These are phyloP conservation scores for Hystrix cristata DNA, from an alignment of 2,113 vertebrate genomes.

Conservation along the genomic window DNA sequence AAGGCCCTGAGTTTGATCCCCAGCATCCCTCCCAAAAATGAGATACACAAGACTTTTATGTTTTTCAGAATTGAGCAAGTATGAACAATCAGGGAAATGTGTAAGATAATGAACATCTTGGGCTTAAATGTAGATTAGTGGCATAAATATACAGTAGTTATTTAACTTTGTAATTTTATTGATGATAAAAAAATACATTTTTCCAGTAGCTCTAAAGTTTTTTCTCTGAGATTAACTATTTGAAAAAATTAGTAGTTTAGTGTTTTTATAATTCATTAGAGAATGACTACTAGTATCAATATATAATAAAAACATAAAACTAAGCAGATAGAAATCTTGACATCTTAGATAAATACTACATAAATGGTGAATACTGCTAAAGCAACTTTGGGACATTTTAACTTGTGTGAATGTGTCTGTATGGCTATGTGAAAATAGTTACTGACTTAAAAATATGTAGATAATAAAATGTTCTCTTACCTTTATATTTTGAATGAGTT, in stretches of 20 bases:
- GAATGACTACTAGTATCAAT: neutral
- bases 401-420: neutral
- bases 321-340: conserved; percentile 50
- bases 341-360: neutral
- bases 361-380: neutral
- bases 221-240: conserved; percentile 12
- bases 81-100: neutral
- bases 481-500: conserved; percentile 82
- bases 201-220: neutral
- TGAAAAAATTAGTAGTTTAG: conserved; percentile 28
- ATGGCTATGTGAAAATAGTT: conserved; percentile 18
- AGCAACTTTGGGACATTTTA: neutral
- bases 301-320: conserved; percentile 16
- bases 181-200: conserved; percentile 45
- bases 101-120: neutral
- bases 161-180: neutral
- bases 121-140: neutral
- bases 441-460: neutral
- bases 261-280: conserved; percentile 30
- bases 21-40: neutral
- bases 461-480: conserved; percentile 77
- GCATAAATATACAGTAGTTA: neutral
- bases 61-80: neutral
- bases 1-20: too few species aligned
- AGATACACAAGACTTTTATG: neutral